These are phyloP conservation scores for Spilosoma lubricipeda DNA, from an alignment of 2,888 invertebrate genomes.

Conservation along the genomic window DNA sequence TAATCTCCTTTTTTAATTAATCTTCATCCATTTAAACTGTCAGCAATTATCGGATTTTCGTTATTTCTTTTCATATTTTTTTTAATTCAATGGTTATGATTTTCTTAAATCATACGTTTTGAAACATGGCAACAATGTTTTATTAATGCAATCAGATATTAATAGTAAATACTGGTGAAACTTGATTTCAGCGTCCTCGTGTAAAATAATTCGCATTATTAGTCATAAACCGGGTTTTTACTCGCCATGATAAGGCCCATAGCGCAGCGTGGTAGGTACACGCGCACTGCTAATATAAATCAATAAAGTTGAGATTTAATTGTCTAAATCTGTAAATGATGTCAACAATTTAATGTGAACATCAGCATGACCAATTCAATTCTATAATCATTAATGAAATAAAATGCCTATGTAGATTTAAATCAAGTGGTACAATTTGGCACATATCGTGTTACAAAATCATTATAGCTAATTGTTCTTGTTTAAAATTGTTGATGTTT, in stretches of 20 bases:
- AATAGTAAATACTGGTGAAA: constrained; percentile 47
- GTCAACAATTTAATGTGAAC: background rate
- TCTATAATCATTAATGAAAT: constrained; percentile 3
- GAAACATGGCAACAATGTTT: constrained; percentile 44
- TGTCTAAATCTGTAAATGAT: background rate
- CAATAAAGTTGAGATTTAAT: constrained; percentile 20
- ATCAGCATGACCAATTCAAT: constrained; percentile 3
- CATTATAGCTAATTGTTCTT: constrained; percentile 28
- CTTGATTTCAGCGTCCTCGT: constrained; percentile 56
- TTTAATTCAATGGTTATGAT: no score
- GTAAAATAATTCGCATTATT: constrained; percentile 48
- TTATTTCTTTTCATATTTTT: background rate
- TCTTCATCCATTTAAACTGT: constrained; percentile 13
- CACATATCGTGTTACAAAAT: constrained; percentile 24
- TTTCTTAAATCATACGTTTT: constrained; percentile 22
- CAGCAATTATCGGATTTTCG: background rate
- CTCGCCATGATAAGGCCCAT: constrained; percentile 22
- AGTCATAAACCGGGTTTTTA: constrained; percentile 47
- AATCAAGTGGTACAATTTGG: constrained; percentile 10
- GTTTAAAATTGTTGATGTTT: constrained; percentile 11
- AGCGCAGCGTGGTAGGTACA: constrained; percentile 23
- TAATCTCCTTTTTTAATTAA: constrained; percentile 35
- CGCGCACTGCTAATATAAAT: constrained; percentile 28
- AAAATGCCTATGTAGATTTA: background rate
- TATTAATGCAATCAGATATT: constrained; percentile 35